These are phyloP conservation scores for Nymphalis urticae DNA, from an alignment of 2,888 invertebrate genomes.

Conservation along the genomic window DNA sequence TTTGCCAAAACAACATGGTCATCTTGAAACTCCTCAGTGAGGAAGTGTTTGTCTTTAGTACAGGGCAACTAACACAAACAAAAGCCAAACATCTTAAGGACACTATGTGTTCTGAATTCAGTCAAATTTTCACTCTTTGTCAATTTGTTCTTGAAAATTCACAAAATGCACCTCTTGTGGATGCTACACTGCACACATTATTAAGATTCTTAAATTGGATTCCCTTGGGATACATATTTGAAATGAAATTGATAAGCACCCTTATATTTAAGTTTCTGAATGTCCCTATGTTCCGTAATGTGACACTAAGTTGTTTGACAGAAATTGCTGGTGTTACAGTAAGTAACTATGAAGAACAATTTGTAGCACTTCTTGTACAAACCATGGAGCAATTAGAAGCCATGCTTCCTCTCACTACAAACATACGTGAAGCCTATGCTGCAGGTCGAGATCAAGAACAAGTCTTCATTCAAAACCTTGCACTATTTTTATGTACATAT, in stretches of 20 bases:
- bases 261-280: conserved; percentile 98
- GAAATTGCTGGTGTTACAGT: conserved; percentile 97
- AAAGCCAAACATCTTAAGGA: conserved; percentile 99
- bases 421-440: conserved; percentile 96
- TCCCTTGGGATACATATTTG: conserved; percentile 99
- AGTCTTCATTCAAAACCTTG: conserved; percentile 98
- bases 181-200: conserved; percentile 97
- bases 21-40: conserved; percentile 98
- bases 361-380: conserved; percentile 93
- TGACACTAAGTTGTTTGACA: conserved; percentile 98
- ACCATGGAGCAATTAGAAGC: conserved; percentile 95
- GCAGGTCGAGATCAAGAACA: conserved; percentile 98
- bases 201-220: conserved; percentile 99
- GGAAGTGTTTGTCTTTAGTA: conserved; percentile 99
- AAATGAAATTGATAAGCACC: conserved; percentile 97
- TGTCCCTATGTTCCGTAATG: conserved; percentile 98
- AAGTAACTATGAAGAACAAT: conserved; percentile 95
- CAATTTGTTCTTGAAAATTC: conserved; percentile 99
- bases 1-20: conserved; percentile 99
- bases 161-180: conserved; percentile 97
- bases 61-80: conserved; percentile 98
- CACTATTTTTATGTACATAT: conserved; percentile 97
- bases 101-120: conserved; percentile 99
- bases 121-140: conserved; percentile 98
- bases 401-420: conserved; percentile 95